Base-by-base conservation (phyloP, 1,140 invertebrate species). In the Dendroctonus valens region DNA sequence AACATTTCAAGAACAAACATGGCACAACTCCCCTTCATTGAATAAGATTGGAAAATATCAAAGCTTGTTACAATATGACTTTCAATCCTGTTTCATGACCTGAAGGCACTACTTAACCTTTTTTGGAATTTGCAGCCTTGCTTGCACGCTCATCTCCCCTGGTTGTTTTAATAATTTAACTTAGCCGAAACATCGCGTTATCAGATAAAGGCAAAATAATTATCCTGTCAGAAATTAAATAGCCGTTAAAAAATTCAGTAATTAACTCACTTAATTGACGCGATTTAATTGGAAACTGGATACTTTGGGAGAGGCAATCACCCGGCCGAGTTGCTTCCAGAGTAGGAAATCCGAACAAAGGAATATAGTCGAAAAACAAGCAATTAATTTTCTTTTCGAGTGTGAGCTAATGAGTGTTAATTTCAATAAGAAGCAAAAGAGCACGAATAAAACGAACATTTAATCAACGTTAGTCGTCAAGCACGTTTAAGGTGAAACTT, bases 241-340 rank as follows among this genome's bases (percentile, higher is more conserved):
- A 14, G 26, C 50, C 15, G 9, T 9, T 12, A 61, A 61, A 46
- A 61, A 61, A 61, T 61, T 61, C 37, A 50, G 57, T 59, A 61
- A 61, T 61, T 61, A 61, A 61, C 59, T 61, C 46, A 42, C 59
- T 61, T 61, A 61, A 61, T 61, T 51, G 51, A 51, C 59, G 59
- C 5, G 49, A 51, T 61, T 61, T 61, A 61, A 61, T 61, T 61
- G 59, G 59, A 61, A 61, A 61, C 59, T 61, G 59, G 59, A 61
- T 61, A 61, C 49, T 61, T 61, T 51, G 57, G 8, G 15, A 61
- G 51, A 61, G 51, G 46, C 46, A 61, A 51, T 51, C 46, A 51
- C 46, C 26, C 49, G 59, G 38, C 49, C 42, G 46, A 51, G 11
- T 61, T 51, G 37, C 42, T 61, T 61, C 59, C 59, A 61, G 48